These are phyloP conservation scores for Orius insidiosus DNA, from an alignment of 1,140 invertebrate genomes.

Conservation along the genomic window DNA sequence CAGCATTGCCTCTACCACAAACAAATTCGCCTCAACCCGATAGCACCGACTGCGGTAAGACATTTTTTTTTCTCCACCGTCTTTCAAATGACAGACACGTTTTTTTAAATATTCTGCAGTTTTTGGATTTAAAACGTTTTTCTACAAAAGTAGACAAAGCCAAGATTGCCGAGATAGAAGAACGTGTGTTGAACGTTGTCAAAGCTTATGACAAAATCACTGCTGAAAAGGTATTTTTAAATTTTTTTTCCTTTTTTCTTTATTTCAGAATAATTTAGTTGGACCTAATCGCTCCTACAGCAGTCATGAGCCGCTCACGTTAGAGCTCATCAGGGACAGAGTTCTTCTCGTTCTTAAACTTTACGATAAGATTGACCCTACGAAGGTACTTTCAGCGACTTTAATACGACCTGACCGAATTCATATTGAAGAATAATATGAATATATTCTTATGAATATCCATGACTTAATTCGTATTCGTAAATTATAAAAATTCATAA, in stretches of 20 bases:
- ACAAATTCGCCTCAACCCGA: too few species aligned
- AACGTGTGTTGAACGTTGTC: slow-evolving; percentile 59
- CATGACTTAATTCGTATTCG: too few species aligned
- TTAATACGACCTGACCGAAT: too few species aligned
- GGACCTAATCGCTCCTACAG: slow-evolving; percentile 50
- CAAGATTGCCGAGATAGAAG: slow-evolving; percentile 36
- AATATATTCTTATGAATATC: too few species aligned
- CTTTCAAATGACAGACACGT: too few species aligned
- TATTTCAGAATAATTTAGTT: slow-evolving; percentile 41
- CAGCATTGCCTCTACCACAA: too few species aligned
- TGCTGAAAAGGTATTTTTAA: slow-evolving; percentile 48
- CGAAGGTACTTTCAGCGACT: too few species aligned
- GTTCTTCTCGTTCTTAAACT: slow-evolving; percentile 85
- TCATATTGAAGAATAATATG: too few species aligned
- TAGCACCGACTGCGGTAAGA: too few species aligned
- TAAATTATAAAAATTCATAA: too few species aligned
- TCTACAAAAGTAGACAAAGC: not conserved
- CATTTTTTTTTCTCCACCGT: too few species aligned
- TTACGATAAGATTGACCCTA: slow-evolving; percentile 88
- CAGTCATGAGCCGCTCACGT: slow-evolving; percentile 39
- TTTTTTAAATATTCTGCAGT: not conserved
- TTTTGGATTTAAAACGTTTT: not conserved
- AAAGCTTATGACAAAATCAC: slow-evolving; percentile 62
- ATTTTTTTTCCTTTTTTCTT: too few species aligned
- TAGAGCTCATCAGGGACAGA: slow-evolving; percentile 69